A percentile compares a stretch with the other conserved stretches of the same genome.
These are phyloP conservation scores for Thaumatotibia leucotreta DNA, from an alignment of 1,140 invertebrate species.

Conservation along the genomic window DNA sequence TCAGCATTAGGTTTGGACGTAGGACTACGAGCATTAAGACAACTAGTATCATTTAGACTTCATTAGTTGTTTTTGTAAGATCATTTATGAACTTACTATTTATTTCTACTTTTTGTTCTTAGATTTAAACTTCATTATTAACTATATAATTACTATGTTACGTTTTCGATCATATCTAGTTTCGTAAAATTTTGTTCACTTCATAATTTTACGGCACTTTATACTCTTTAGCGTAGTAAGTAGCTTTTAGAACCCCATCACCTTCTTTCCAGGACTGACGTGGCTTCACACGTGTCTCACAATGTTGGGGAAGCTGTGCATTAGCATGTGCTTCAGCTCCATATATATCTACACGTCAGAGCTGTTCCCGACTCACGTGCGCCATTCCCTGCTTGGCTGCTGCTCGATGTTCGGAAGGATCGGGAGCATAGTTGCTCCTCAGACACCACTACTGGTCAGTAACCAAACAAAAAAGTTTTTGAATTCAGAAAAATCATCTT, in stretches of 20 bases:
- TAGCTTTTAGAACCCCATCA: constrained; percentile 19
- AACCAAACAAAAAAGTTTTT: not conserved
- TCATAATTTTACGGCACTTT: not conserved
- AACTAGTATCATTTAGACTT: no score
- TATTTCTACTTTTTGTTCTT: no score
- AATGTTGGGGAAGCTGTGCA: constrained; percentile 79
- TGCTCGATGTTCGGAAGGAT: constrained; percentile 84
- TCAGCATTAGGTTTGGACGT: no score
- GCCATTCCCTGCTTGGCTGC: constrained; percentile 78
- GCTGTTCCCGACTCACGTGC: constrained; percentile 82
- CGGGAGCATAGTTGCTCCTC: constrained; percentile 81
- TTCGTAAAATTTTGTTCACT: no score
- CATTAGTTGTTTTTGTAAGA: no score
- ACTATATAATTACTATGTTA: no score
- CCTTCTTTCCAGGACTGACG: constrained; percentile 29
- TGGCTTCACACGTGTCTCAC: constrained; percentile 58
- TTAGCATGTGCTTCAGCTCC: constrained; percentile 79
- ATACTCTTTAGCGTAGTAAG: constrained; percentile 14
- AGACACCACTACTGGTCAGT: constrained; percentile 78
- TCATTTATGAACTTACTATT: no score
- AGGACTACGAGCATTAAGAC: no score
- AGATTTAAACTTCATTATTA: no score
- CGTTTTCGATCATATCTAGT: no score
- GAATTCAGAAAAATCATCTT: no score
- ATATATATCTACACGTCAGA: constrained; percentile 84